These are phyloP conservation scores for Ascidia mentula DNA, from an alignment of 23 tunicate species.

Conservation along the genomic window DNA sequence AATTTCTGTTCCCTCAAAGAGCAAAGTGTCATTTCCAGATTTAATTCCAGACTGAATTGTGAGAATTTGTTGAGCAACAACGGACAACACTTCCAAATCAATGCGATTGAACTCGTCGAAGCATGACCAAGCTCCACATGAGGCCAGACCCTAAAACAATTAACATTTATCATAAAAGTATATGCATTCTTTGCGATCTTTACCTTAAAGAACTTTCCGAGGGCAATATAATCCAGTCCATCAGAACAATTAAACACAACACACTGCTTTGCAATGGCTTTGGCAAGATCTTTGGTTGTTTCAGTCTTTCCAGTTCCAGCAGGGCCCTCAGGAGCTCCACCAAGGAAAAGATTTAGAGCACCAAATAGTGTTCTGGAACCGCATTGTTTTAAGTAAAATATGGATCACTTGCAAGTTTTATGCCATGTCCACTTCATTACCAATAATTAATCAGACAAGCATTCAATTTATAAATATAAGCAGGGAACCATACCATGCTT, in stretches of 20 bases:
- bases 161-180: not conserved
- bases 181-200: not conserved
- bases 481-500: too few relatives aligned
- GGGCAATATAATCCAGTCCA: conserved; percentile 96
- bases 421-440: too few relatives aligned
- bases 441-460: too few relatives aligned
- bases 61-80: conserved; percentile 95
- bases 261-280: conserved; percentile 96
- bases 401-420: too few relatives aligned
- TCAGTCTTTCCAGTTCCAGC: conserved; percentile 98
- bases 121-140: conserved; percentile 97
- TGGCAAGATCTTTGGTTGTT: conserved; percentile 95
- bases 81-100: conserved; percentile 94
- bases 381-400: too few relatives aligned
- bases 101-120: conserved; percentile 91
- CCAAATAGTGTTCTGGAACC: conserved; percentile 84
- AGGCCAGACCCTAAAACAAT: conserved; percentile 77
- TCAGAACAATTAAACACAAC: conserved; percentile 98
- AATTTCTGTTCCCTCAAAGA: conserved; percentile 99
- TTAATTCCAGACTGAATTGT: conserved; percentile 92
- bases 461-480: too few relatives aligned
- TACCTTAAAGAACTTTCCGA: conserved; percentile 98
- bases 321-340: conserved; percentile 99
- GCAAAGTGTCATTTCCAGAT: conserved; percentile 78
- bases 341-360: conserved; percentile 87